These are phyloP conservation scores for Platorchestia sp. DNA, from an alignment of 1,140 invertebrate species.

Conservation along the genomic window DNA sequence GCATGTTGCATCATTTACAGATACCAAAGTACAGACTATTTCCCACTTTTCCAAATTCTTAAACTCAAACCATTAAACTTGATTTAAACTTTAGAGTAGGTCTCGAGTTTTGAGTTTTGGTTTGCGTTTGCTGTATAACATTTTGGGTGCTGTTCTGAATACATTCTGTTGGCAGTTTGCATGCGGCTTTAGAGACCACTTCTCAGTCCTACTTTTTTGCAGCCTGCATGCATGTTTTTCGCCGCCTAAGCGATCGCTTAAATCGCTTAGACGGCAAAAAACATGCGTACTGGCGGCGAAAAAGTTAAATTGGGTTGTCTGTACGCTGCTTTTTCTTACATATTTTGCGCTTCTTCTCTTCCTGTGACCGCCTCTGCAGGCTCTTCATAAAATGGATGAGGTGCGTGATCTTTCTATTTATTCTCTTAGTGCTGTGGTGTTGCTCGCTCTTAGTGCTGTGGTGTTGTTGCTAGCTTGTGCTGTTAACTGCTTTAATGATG, in stretches of 20 bases:
- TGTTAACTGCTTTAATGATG: background rate
- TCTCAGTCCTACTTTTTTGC: no score
- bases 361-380: constrained; percentile 1
- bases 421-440: background rate
- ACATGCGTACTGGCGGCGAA: no score
- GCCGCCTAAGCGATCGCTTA: no score
- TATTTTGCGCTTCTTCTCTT: background rate
- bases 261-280: no score
- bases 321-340: background rate
- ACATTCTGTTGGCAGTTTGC: background rate
- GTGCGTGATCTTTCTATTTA: background rate
- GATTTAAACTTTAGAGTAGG: background rate
- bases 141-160: background rate
- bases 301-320: no score
- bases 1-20: background rate
- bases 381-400: constrained; percentile 40
- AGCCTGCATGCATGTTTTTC: no score
- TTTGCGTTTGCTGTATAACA: background rate
- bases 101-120: background rate
- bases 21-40: background rate
- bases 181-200: background rate
- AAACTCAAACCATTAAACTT: background rate
- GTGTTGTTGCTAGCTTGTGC: no score
- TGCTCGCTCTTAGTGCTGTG: background rate
- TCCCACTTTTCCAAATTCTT: background rate